Evolutionary conservation across 2,113 vertebrate species (phyloP).

Genomic region (Danionella cerebrum): DNA sequence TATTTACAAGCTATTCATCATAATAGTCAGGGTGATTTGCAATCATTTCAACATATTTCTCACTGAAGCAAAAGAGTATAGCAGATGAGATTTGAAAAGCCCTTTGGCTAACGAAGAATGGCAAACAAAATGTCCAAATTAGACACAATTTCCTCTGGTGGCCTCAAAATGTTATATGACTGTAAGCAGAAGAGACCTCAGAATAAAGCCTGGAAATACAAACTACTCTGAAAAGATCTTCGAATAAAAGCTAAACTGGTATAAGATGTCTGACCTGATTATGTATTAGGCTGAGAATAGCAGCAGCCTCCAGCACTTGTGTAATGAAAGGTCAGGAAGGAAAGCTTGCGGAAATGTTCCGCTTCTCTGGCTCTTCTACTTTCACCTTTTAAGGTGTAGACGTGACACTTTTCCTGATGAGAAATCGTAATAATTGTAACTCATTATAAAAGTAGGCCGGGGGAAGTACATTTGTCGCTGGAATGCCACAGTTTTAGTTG

Average conservation of each 20-base stretch:
- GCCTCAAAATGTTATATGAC: background rate
- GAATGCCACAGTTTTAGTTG: too few species aligned
- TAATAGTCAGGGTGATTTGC: constrained; percentile 16
- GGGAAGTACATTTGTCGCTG: too few species aligned
- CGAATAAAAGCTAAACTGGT: background rate
- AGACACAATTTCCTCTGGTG: background rate
- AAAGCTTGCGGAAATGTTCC: background rate
- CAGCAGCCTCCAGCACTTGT: background rate
- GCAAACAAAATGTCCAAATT: background rate
- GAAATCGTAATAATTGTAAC: constrained; percentile 2
- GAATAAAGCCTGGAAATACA: background rate
- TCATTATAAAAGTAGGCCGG: background rate
- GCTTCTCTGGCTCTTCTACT: background rate
- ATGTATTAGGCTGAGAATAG: constrained; percentile 5
- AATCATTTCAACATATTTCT: constrained; percentile 7
- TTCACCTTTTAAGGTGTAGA: constrained; percentile 17
- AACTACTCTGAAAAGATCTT: background rate
- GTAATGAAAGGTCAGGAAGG: constrained; percentile 13
- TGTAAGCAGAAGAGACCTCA: background rate
- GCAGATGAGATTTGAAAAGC: too few species aligned
- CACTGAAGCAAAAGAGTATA: background rate
- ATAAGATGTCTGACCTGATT: background rate
- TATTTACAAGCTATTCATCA: constrained; percentile 39
- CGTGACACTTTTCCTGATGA: constrained; percentile 5
- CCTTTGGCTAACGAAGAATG: too few species aligned